Percentiles rank a stretch among this genome's conserved stretches.
phyloP scores from a whole-genome alignment of 1,140 invertebrate genomes.

The Chlorops oryzae region DNA sequence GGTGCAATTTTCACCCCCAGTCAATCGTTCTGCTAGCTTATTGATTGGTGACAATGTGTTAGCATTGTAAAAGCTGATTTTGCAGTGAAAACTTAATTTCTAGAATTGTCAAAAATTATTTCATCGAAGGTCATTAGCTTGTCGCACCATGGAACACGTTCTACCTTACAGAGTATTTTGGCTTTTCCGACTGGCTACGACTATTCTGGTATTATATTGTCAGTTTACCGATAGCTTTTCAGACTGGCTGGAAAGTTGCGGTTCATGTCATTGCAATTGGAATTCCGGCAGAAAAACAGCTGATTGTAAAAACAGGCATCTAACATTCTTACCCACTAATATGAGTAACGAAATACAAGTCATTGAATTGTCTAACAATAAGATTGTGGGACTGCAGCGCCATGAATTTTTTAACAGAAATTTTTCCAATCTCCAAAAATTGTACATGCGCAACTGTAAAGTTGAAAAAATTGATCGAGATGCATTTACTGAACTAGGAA shows the following conservation, averaged over 20 bases:
- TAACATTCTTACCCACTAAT: slow-evolving; percentile 61
- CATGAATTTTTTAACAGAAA: slow-evolving; percentile 64
- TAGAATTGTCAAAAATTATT: no score
- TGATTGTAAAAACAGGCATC: slow-evolving; percentile 62
- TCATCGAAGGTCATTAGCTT: no score
- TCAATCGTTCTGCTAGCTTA: no score
- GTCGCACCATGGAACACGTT: no score
- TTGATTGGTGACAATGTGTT: no score
- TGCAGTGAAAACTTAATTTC: no score
- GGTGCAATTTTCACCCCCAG: no score
- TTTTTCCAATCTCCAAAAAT: slow-evolving; percentile 73
- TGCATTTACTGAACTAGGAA: slow-evolving; percentile 67
- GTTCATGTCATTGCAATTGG: slow-evolving; percentile 71
- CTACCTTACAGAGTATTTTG: no score
- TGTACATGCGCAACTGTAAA: slow-evolving; percentile 65
- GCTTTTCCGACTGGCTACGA: no score
- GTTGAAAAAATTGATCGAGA: slow-evolving; percentile 62
- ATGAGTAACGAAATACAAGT: slow-evolving; percentile 69
- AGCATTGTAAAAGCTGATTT: no score
- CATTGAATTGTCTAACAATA: slow-evolving; percentile 69
- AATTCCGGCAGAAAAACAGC: slow-evolving; percentile 73
- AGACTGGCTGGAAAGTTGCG: slow-evolving; percentile 55
- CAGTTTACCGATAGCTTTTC: slow-evolving; percentile 38
- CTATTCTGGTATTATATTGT: no score
- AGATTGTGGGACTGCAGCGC: slow-evolving; percentile 57